Evolutionary conservation across 1,140 invertebrate genomes (phyloP), one percentile per base, ranked within the genome.

Genomic region (Cataglyphis hispanica): DNA sequence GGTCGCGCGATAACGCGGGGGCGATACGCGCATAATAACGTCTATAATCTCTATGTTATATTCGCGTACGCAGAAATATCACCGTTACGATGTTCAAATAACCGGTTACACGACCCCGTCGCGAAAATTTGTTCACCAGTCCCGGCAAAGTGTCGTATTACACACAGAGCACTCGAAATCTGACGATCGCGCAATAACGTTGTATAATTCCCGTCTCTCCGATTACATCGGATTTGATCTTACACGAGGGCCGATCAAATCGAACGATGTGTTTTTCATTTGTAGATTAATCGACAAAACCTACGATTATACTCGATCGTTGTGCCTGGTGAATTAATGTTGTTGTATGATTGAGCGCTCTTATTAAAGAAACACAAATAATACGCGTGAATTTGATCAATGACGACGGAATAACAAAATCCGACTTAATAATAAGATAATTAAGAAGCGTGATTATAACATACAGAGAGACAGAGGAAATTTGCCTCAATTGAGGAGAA

Each of bases 41-140:
- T 83, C 67, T 60, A 83, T 83, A 83, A 83, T 83, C 78, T 83
- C 78, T 81, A 74, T 74, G 67, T 83, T 83, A 74, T 83, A 74
- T 83, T 83, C 78, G 78, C 67, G 56, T 72, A 53, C 53, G 78
- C 53, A 83, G 67, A 83, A 83, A 74, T 83, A 83, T 83, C 67
- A 83, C 53, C 78, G 67, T 83, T 83, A 83, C 78, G 53, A 83
- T 60, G 53, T 22, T 60, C 67, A 83, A 81, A 83, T 69, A 83
- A 74, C 25, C 53, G 40, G 78, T 83, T 83, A 83, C 67, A 34
- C 67, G 67, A 83, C 11, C 67, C 67, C 19, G 8, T 8, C 16
- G 25, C 50, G 74, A 67, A 83, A 83, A 58, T 83, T 83, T 74
- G 78, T 70, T 56, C 37, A 6, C 37, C 76, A n/a, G 16, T 50